Evolutionary conservation across 2,888 invertebrate species (phyloP), one percentile per base, ranked within the genome.

Genomic region (Drepanosiphum platanoidis): DNA sequence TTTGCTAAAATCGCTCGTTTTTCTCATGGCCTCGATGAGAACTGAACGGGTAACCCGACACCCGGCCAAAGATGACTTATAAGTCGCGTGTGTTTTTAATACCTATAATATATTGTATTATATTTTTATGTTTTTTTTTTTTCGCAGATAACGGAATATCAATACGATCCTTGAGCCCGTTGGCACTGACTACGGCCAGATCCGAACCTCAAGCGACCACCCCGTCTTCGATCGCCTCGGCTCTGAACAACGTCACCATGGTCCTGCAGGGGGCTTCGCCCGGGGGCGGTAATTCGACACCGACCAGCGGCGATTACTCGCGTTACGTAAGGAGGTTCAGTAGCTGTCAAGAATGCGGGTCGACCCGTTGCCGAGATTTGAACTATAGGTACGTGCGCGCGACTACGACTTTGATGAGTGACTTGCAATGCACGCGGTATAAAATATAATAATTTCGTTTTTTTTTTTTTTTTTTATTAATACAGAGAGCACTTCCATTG

Each of bases 401-500:
- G 39, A n/a, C 22, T 42, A 22, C 66, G 39, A 30, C 66, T 15
- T 36, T 5, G 22, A 32, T 13, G 7, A 22, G 18, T 52, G 32
- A 74, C 13, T 34, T 15, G 32, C 32, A 32, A 4, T 66, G 4
- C 4, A 52, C 22, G 52, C 18, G n/a, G n/a, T n/a, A n/a, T n/a
- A 18, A 18, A 18, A 52, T 22, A 52, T 52, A 52, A n/a, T n/a
- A n/a, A n/a, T n/a, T n/a, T n/a, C n/a, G n/a, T n/a, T n/a, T n/a
- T n/a, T n/a, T n/a, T n/a, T n/a, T n/a, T n/a, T n/a, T 15, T 52
- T 18, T 39, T 18, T 52, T 18, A 52, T 13, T 42, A 11, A n/a
- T 86, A 83, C 88, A 91, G 97, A 88, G 98, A 98, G 89, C 98
- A 98, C 90, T 98, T 97, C 91, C 98, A 98, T 90, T 97, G 97